phyloP scores from a whole-genome alignment of 2,888 invertebrate species.

The Nemapogon koenigi region DNA sequence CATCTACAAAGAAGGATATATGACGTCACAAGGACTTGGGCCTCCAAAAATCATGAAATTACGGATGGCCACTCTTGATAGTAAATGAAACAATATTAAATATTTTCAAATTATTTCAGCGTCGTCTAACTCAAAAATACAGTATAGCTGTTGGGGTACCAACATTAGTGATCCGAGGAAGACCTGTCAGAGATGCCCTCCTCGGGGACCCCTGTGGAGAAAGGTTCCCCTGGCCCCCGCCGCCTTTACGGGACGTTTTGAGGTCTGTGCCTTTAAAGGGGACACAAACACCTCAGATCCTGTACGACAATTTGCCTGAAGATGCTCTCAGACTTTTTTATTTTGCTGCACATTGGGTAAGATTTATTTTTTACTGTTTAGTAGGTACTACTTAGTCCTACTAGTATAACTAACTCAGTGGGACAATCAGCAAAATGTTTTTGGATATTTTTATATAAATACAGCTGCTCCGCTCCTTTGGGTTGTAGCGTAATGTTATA shows the following conservation, averaged over 20 bases:
- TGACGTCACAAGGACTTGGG: no score
- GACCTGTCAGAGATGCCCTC: slow-evolving; percentile 70
- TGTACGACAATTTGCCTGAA: slow-evolving; percentile 66
- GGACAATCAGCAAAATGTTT: no score
- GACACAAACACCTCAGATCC: slow-evolving; percentile 52
- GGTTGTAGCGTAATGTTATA: no score
- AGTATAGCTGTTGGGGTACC: slow-evolving; percentile 80
- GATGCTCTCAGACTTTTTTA: slow-evolving; percentile 77
- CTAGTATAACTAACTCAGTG: no score
- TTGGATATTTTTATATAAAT: no score
- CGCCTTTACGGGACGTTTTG: slow-evolving; percentile 65
- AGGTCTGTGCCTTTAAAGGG: slow-evolving; percentile 38
- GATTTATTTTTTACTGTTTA: no score
- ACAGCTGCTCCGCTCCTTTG: no score
- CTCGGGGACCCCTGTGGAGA: slow-evolving; percentile 69
- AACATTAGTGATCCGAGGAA: slow-evolving; percentile 75
- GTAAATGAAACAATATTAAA: no score
- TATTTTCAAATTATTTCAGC: slow-evolving; percentile 67
- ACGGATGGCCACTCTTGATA: no score
- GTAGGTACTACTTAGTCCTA: no score
- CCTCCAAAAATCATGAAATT: neutral
- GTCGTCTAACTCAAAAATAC: slow-evolving; percentile 76
- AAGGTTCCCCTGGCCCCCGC: slow-evolving; percentile 82
- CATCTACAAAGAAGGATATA: no score
- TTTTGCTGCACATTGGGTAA: slow-evolving; percentile 91